A percentile compares a stretch with the other conserved stretches of the same genome.
These are phyloP conservation scores for Papilio demoleus DNA, from an alignment of 2,888 invertebrate genomes.

Conservation along the genomic window DNA sequence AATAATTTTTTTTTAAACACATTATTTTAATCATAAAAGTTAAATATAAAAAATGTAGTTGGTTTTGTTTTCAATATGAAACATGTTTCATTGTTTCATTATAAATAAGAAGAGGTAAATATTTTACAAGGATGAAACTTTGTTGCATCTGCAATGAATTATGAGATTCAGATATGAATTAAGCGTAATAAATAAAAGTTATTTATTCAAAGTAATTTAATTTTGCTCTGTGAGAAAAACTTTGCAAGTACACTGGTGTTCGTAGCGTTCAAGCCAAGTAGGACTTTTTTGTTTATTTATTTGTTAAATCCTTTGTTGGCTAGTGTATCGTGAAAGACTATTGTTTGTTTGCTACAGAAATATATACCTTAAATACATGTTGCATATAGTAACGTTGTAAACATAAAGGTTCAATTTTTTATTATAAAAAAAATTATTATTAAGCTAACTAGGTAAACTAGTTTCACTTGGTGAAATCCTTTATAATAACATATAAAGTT, in stretches of 20 bases:
- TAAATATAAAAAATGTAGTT: too few species aligned
- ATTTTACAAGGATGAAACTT: conserved; percentile 10
- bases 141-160: conserved; percentile 17
- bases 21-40: too few species aligned
- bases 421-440: too few species aligned
- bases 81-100: neutral
- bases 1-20: neutral
- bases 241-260: conserved; percentile 17
- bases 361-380: neutral
- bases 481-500: too few species aligned
- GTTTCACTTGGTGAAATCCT: too few species aligned
- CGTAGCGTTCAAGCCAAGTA: conserved; percentile 11
- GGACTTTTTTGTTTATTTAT: conserved; percentile 21
- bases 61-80: neutral
- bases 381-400: too few species aligned
- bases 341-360: conserved; percentile 26
- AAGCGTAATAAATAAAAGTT: conserved; percentile 25
- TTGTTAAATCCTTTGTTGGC: conserved; percentile 27
- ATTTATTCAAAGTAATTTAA: conserved; percentile 33
- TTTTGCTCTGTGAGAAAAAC: conserved; percentile 17
- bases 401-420: too few species aligned
- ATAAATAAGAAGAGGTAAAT: neutral
- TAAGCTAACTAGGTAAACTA: too few species aligned
- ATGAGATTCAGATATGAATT: conserved; percentile 10
- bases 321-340: conserved; percentile 17